A percentile compares a stretch with the other conserved stretches of the same genome.
phyloP scores from a whole-genome alignment of 2,888 invertebrate species.

The Coronaproctus castanopsis region DNA sequence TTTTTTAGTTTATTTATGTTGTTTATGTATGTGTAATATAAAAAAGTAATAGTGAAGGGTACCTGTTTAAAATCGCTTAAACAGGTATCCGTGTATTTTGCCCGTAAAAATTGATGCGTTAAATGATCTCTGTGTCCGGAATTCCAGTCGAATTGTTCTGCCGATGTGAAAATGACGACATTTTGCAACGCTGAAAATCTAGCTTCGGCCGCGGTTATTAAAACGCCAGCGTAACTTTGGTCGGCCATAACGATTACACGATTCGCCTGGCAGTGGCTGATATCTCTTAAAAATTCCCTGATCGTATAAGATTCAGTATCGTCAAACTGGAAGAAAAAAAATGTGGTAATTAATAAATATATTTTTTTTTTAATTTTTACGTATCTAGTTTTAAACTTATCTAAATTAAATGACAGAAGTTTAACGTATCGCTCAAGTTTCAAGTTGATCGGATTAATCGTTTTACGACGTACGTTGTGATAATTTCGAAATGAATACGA shows the following conservation, averaged over 20 bases:
- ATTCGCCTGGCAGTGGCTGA: conserved; percentile 28
- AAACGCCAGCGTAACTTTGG: conserved; percentile 28
- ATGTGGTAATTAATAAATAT: background rate
- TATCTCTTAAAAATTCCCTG: conserved; percentile 29
- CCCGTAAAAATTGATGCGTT: background rate
- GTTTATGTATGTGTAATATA: too few relatives aligned
- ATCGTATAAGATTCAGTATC: conserved; percentile 29
- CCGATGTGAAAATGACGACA: conserved; percentile 4
- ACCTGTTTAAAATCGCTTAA: conserved; percentile 7
- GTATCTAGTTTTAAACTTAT: too few relatives aligned
- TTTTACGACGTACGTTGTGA: too few relatives aligned
- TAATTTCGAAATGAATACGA: too few relatives aligned
- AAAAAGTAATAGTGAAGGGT: too few relatives aligned
- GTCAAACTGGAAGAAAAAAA: conserved; percentile 24
- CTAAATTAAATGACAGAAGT: too few relatives aligned
- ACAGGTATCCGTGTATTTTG: conserved; percentile 3
- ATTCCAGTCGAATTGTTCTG: background rate
- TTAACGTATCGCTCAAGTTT: too few relatives aligned
- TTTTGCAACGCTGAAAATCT: conserved; percentile 1
- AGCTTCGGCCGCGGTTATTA: conserved; percentile 4
- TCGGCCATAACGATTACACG: conserved; percentile 30
- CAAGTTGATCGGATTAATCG: too few relatives aligned
- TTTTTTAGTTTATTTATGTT: too few relatives aligned
- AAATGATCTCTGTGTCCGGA: conserved; percentile 2
- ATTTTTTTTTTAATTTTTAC: too few relatives aligned